Evolutionary conservation across 1,140 invertebrate species (phyloP).

Genomic region (Pseudoatta argentina): DNA sequence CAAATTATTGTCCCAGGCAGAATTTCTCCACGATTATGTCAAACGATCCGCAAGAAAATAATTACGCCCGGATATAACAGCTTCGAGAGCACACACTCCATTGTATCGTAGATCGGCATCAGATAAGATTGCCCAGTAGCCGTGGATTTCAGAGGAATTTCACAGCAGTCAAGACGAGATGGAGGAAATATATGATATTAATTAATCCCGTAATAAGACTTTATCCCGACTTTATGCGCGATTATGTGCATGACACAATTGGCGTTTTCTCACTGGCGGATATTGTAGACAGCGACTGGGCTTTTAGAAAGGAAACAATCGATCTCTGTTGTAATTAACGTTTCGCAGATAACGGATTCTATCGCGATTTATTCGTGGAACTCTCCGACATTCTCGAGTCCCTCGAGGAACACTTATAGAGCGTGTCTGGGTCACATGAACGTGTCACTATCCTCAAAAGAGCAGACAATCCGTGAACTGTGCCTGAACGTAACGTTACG

Average conservation of each 20-base stretch:
- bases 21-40: slow-evolving; percentile 76
- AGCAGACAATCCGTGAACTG: slow-evolving; percentile 50
- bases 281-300: neutral
- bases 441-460: slow-evolving; percentile 36
- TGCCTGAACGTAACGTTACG: neutral
- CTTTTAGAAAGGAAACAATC: slow-evolving; percentile 15
- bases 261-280: neutral
- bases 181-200: slow-evolving; percentile 28
- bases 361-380: slow-evolving; percentile 33
- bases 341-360: slow-evolving; percentile 59
- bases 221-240: neutral
- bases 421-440: slow-evolving; percentile 14
- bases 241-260: neutral
- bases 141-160: slow-evolving; percentile 29
- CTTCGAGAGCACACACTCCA: neutral
- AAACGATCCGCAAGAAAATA: slow-evolving; percentile 73
- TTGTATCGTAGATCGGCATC: slow-evolving; percentile 24
- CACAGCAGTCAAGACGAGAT: slow-evolving; percentile 31
- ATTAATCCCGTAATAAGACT: slow-evolving; percentile 32
- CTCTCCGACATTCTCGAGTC: slow-evolving; percentile 57
- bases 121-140: slow-evolving; percentile 29
- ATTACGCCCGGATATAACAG: slow-evolving; percentile 66
- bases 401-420: slow-evolving; percentile 60
- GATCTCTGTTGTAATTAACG: slow-evolving; percentile 2
- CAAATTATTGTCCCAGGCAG: slow-evolving; percentile 72